phyloP scores from a whole-genome alignment of 2,113 vertebrate species.

The Saimiri boliviensis region DNA sequence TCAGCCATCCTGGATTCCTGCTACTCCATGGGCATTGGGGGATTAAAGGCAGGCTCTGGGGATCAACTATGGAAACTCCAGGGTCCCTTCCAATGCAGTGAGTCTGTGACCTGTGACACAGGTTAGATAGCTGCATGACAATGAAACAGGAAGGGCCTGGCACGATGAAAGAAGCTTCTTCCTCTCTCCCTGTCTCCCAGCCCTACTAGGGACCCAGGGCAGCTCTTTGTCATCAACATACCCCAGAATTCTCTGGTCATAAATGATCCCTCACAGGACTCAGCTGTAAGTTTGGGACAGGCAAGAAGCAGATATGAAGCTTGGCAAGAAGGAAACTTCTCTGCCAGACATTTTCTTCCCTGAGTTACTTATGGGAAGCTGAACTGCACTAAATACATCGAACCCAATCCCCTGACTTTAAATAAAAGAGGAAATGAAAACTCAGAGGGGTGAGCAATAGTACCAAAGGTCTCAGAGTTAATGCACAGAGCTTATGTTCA shows the following conservation, averaged over 20 bases:
- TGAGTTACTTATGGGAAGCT: neutral
- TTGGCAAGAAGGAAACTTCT: neutral
- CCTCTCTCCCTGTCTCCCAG: neutral
- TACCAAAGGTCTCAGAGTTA: neutral
- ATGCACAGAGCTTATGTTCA: neutral
- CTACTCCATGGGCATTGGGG: neutral
- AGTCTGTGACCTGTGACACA: neutral
- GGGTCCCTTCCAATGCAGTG: neutral
- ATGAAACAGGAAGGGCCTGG: neutral
- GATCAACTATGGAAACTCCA: neutral
- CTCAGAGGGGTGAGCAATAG: neutral
- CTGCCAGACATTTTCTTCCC: neutral
- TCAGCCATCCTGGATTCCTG: neutral
- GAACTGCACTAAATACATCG: neutral
- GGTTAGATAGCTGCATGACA: neutral
- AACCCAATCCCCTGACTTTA: neutral
- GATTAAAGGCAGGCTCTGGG: neutral
- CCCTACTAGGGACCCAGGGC: neutral
- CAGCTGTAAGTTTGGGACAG: neutral
- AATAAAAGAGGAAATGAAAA: neutral
- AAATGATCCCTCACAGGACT: neutral
- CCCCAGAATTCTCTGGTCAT: neutral
- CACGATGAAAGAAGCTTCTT: fast-evolving
- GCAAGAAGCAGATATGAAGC: too few species aligned
- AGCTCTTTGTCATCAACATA: neutral